phyloP scores from a whole-genome alignment of 2,888 invertebrate species.

The Eurytoma californica region DNA sequence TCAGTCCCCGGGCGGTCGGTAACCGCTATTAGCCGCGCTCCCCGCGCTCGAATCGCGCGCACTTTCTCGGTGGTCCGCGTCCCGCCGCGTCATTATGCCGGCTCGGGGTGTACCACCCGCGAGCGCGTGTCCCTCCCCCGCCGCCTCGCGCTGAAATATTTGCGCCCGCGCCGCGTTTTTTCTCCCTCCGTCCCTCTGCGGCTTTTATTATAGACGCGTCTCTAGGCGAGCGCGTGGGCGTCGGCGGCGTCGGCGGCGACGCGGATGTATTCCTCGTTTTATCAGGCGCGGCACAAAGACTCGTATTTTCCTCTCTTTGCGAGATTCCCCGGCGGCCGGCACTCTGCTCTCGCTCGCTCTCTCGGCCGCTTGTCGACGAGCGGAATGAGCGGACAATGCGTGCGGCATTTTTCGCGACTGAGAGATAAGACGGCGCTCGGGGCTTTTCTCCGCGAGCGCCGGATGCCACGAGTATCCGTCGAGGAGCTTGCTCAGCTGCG shows the following conservation, averaged over 20 bases:
- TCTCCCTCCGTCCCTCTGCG: not conserved
- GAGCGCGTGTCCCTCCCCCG: not conserved
- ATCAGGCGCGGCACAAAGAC: constrained; percentile 12
- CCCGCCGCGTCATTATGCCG: constrained; percentile 21
- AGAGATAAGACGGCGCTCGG: constrained; percentile 1
- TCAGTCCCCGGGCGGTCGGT: constrained; percentile 43
- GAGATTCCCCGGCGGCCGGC: not conserved
- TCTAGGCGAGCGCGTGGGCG: constrained; percentile 11
- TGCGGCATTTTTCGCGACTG: not conserved
- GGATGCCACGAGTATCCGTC: not conserved
- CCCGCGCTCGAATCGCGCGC: constrained; percentile 15
- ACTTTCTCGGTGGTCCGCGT: constrained; percentile 46
- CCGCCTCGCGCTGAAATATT: not conserved
- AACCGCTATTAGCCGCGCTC: constrained; percentile 31
- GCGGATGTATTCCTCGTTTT: constrained; percentile 23
- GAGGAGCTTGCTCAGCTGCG: constrained; percentile 35
- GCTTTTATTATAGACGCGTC: not conserved
- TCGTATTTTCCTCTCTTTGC: constrained; percentile 8
- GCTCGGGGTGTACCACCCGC: constrained; percentile 18
- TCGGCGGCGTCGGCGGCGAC: constrained; percentile 1
- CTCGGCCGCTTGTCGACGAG: not conserved
- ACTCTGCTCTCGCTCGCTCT: not conserved
- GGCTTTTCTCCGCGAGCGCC: not conserved
- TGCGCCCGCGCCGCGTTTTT: not conserved
- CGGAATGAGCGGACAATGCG: not conserved